These are phyloP conservation scores for Argynnis bischoffii DNA, from an alignment of 2,888 invertebrate species.

Conservation along the genomic window DNA sequence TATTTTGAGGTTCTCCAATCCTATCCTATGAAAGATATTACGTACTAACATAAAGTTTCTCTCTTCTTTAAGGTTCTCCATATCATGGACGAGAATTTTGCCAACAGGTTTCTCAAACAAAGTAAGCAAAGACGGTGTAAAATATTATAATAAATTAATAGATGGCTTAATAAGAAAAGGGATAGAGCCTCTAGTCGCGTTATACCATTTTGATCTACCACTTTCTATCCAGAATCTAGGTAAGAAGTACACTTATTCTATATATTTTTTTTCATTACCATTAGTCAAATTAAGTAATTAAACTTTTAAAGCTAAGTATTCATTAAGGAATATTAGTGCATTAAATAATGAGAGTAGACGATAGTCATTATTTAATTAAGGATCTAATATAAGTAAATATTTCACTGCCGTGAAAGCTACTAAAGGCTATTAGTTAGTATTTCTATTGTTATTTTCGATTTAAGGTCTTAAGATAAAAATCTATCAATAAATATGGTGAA, in stretches of 20 bases:
- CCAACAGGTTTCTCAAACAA: conserved; percentile 82
- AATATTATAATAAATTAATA: conserved; percentile 87
- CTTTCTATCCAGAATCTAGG: conserved; percentile 55
- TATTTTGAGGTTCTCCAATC: background rate
- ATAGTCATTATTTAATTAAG: too few relatives aligned
- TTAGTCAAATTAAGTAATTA: too few relatives aligned
- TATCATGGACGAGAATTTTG: conserved; percentile 86
- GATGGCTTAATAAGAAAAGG: conserved; percentile 82
- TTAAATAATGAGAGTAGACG: too few relatives aligned
- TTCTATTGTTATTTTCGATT: too few relatives aligned
- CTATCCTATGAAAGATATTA: background rate
- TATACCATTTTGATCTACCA: conserved; percentile 84
- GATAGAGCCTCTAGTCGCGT: conserved; percentile 83
- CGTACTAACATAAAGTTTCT: conserved; percentile 49
- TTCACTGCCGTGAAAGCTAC: too few relatives aligned
- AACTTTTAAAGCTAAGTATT: too few relatives aligned
- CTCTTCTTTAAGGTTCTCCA: conserved; percentile 74
- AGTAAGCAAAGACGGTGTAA: conserved; percentile 85
- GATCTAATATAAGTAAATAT: too few relatives aligned
- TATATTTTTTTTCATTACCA: background rate
- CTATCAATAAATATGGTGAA: too few relatives aligned
- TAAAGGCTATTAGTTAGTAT: too few relatives aligned
- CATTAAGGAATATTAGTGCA: too few relatives aligned
- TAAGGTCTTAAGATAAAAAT: too few relatives aligned
- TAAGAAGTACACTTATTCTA: conserved; percentile 23